Evolutionary conservation across 2,797 vertebrate genomes (phyloP).

Genomic region (Mus spretus): DNA sequence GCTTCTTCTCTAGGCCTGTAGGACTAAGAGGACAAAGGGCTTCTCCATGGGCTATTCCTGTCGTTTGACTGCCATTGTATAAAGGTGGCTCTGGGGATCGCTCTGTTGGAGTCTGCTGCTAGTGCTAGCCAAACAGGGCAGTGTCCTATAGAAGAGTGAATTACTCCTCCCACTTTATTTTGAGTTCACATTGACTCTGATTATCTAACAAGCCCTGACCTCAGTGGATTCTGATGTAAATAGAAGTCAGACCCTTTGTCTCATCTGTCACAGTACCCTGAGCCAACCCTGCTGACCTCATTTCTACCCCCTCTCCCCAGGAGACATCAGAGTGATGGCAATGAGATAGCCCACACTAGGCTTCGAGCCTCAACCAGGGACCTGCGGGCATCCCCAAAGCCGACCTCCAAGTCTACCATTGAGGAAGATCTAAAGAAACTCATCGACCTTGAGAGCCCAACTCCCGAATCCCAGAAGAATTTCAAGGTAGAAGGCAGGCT

Average conservation of each 20-base stretch:
- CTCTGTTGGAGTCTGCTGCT: slow-evolving; percentile 1
- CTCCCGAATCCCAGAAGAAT: slow-evolving; percentile 92
- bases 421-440: slow-evolving; percentile 98
- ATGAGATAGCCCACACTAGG: slow-evolving; percentile 93
- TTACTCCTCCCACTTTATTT: slow-evolving; percentile 26
- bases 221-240: slow-evolving; percentile 49
- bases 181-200: slow-evolving; percentile 61
- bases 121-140: slow-evolving; percentile 16
- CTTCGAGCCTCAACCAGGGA: slow-evolving; percentile 95
- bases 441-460: slow-evolving; percentile 97
- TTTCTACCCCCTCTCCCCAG: slow-evolving; percentile 87
- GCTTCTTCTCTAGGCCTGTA: slow-evolving; percentile 13
- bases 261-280: slow-evolving; percentile 24
- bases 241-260: slow-evolving; percentile 44
- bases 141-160: slow-evolving; percentile 28
- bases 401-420: slow-evolving; percentile 94
- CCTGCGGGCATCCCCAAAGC: slow-evolving; percentile 94
- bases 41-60: slow-evolving; percentile 39
- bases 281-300: slow-evolving; percentile 65
- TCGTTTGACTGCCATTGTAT: slow-evolving; percentile 1
- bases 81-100: not conserved
- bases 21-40: slow-evolving; percentile 13
- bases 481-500: slow-evolving; percentile 92
- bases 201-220: slow-evolving; percentile 75
- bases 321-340: slow-evolving; percentile 96